A percentile compares a stretch with the other conserved stretches of the same genome.
phyloP scores from a whole-genome alignment of 2,113 vertebrate genomes.

The Desmodus rotundus region DNA sequence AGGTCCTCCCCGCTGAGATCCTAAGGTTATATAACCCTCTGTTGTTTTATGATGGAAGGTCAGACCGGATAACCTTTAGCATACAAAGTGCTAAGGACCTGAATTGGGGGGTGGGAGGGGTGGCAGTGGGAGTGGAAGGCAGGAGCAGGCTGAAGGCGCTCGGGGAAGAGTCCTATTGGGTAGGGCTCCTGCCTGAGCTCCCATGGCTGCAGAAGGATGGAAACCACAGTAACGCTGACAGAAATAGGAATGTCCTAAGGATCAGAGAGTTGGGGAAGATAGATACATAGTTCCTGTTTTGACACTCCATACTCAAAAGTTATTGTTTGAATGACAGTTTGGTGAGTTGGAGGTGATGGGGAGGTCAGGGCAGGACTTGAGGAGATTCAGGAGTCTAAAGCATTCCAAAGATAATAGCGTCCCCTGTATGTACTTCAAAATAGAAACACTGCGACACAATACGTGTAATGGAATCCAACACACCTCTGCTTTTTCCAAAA shows the following conservation, averaged over 20 bases:
- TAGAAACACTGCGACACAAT: neutral
- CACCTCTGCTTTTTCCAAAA: neutral
- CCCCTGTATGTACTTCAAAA: neutral
- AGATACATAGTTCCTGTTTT: neutral
- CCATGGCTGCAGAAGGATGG: accelerated
- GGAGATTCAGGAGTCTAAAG: neutral
- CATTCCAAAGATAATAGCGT: neutral
- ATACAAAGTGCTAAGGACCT: neutral
- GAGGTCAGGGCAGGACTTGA: neutral
- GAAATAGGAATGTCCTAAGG: neutral
- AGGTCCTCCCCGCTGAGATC: neutral
- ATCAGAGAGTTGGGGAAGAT: neutral
- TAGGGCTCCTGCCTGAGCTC: accelerated
- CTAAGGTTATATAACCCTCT: neutral
- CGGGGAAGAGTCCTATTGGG: neutral
- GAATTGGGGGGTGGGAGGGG: neutral
- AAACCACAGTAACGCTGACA: neutral
- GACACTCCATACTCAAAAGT: neutral
- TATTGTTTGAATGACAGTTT: neutral
- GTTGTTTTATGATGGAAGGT: neutral
- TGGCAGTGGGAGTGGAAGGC: neutral
- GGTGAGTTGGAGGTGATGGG: neutral
- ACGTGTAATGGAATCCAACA: neutral
- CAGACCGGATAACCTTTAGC: neutral
- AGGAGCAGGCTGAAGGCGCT: accelerated